phyloP scores from a whole-genome alignment of 2,888 invertebrate species.

The Phortica magna region DNA sequence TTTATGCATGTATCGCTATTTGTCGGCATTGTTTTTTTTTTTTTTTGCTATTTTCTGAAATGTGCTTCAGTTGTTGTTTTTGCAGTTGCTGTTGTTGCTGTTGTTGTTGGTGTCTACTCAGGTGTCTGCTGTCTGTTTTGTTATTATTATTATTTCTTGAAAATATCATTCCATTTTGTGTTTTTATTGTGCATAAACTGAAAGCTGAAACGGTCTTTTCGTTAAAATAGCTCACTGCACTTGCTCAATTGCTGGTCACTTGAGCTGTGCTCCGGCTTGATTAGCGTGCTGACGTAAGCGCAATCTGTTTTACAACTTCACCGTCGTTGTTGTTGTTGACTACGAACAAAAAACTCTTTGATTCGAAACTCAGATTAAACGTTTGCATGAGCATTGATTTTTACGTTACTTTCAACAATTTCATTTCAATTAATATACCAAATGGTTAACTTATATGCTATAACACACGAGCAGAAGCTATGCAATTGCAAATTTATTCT shows the following conservation, averaged over 20 bases:
- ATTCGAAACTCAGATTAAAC: background rate
- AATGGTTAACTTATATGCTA: too few relatives aligned
- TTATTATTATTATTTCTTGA: constrained; percentile 1
- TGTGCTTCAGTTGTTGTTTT: background rate
- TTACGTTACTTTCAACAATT: too few relatives aligned
- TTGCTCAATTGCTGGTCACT: constrained; percentile 12
- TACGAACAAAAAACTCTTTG: too few relatives aligned
- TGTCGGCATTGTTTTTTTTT: background rate
- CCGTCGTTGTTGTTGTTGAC: too few relatives aligned
- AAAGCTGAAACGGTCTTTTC: constrained; percentile 2
- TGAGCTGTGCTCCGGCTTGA: background rate
- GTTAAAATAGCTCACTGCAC: background rate
- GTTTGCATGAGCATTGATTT: too few relatives aligned
- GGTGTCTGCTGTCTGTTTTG: constrained; percentile 4
- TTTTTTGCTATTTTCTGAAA: background rate
- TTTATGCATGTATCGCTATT: constrained; percentile 3
- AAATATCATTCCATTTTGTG: background rate
- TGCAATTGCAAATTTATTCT: too few relatives aligned
- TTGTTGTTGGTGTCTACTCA: background rate
- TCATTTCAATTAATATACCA: too few relatives aligned
- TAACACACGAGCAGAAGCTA: too few relatives aligned
- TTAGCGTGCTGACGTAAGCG: constrained; percentile 3
- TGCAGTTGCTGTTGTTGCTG: background rate
- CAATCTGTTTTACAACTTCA: background rate
- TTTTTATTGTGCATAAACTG: constrained; percentile 16